Percentiles rank a stretch among this genome's conserved stretches.
Evolutionary conservation across 2,113 vertebrate species (phyloP).

Genomic region (Corythaeola cristata): DNA sequence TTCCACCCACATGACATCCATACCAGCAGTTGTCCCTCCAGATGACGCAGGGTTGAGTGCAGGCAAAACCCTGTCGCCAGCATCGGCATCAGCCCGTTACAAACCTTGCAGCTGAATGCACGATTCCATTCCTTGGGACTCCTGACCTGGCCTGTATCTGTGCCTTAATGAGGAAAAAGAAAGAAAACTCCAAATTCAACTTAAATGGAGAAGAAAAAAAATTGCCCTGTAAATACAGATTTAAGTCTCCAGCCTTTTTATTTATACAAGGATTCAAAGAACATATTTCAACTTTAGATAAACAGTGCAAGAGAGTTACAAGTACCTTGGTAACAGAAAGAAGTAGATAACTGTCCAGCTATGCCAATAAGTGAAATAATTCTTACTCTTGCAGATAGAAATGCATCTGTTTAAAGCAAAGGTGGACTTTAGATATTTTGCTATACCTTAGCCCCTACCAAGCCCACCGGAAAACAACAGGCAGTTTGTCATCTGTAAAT

Average conservation of each 20-base stretch:
- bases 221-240: constrained; percentile 19
- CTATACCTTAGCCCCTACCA: constrained; percentile 34
- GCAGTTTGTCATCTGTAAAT: constrained; percentile 63
- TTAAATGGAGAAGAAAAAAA: constrained; percentile 23
- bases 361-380: constrained; percentile 44
- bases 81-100: not conserved
- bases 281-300: constrained; percentile 64
- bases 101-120: not conserved
- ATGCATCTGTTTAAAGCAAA: constrained; percentile 64
- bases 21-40: not conserved
- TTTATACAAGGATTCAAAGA: constrained; percentile 77
- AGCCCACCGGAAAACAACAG: constrained; percentile 63
- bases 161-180: not conserved
- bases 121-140: not conserved
- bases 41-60: accelerated
- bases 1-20: not conserved
- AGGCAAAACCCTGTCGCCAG: not conserved
- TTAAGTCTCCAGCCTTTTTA: constrained; percentile 79
- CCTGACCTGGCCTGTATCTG: not conserved
- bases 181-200: not conserved
- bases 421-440: constrained; percentile 31
- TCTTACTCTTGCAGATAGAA: constrained; percentile 51
- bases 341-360: constrained; percentile 50
- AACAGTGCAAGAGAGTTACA: constrained; percentile 67
- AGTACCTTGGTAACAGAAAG: constrained; percentile 71